A percentile compares a stretch with the other conserved stretches of the same genome.
These are phyloP conservation scores for Furcifer pardalis DNA, from an alignment of 2,797 vertebrate species.

Conservation along the genomic window DNA sequence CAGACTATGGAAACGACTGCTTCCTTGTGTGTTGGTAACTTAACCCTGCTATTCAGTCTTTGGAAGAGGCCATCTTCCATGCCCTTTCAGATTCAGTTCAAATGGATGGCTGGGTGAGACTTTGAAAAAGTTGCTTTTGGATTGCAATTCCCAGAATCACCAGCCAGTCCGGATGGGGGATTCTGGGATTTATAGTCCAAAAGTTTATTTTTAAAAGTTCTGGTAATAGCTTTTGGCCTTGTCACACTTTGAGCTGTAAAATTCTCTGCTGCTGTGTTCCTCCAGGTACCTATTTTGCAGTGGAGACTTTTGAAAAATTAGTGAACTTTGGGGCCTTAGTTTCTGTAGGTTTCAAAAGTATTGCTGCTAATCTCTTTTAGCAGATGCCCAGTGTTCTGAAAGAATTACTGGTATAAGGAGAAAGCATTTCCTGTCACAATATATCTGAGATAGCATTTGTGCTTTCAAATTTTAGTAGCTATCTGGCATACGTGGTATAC, in stretches of 20 bases:
- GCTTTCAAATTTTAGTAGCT: neutral
- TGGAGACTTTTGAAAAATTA: neutral
- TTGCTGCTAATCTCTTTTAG: neutral
- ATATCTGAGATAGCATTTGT: rapidly evolving
- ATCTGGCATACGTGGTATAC: neutral
- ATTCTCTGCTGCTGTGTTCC: too few relatives aligned
- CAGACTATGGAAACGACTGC: neutral
- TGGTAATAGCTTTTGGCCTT: too few relatives aligned
- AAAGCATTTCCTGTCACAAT: neutral
- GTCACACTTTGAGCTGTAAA: too few relatives aligned
- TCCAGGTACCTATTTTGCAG: neutral
- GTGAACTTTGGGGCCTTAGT: neutral
- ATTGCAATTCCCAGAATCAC: too few relatives aligned
- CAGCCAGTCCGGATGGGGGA: too few relatives aligned
- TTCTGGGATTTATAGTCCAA: too few relatives aligned
- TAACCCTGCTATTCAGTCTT: neutral
- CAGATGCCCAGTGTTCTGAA: neutral
- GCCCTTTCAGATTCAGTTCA: too few relatives aligned
- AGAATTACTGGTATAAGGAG: neutral
- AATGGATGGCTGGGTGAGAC: too few relatives aligned
- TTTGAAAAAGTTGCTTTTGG: too few relatives aligned
- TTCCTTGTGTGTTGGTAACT: neutral
- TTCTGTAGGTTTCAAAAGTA: neutral
- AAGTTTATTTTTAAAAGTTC: too few relatives aligned
- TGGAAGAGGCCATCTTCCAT: neutral